These are phyloP conservation scores for Daktulosphaira vitifoliae DNA, from an alignment of 1,140 invertebrate genomes.

Conservation along the genomic window DNA sequence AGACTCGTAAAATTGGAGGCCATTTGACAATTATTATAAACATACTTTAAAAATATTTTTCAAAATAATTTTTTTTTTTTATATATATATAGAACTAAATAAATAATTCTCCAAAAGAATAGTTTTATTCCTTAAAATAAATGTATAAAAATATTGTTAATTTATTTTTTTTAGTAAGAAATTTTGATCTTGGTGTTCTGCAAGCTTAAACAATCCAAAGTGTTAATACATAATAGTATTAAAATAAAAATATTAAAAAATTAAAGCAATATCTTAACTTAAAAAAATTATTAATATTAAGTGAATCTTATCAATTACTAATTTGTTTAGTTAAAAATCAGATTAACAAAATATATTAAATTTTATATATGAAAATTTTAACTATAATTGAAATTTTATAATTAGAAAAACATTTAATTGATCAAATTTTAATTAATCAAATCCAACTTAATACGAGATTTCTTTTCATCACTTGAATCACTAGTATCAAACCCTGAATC, in stretches of 20 bases:
- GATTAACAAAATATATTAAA: constrained; percentile 10
- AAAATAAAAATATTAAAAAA: constrained; percentile 16
- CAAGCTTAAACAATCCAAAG: not conserved
- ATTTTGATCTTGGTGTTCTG: constrained; percentile 10
- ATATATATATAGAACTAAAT: too few relatives aligned
- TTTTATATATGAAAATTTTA: constrained; percentile 5
- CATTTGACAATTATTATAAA: too few relatives aligned
- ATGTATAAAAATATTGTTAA: constrained; percentile 27
- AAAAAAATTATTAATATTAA: too few relatives aligned
- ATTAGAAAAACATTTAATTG: constrained; percentile 12
- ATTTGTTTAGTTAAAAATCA: constrained; percentile 10
- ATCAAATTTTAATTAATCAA: constrained; percentile 14
- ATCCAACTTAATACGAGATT: constrained; percentile 31
- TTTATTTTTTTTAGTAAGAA: not conserved
- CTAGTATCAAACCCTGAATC: constrained; percentile 41
- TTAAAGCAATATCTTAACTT: not conserved
- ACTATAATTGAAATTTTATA: not conserved
- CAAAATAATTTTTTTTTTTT: too few relatives aligned
- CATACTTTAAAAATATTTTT: too few relatives aligned
- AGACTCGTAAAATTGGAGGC: too few relatives aligned
- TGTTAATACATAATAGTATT: constrained; percentile 9
- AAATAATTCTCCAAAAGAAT: too few relatives aligned
- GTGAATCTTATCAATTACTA: too few relatives aligned
- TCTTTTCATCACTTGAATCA: constrained; percentile 40
- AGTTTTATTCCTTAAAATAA: constrained; percentile 22